phyloP scores from a whole-genome alignment of 2,888 invertebrate species.

The Tillus elongatus region DNA sequence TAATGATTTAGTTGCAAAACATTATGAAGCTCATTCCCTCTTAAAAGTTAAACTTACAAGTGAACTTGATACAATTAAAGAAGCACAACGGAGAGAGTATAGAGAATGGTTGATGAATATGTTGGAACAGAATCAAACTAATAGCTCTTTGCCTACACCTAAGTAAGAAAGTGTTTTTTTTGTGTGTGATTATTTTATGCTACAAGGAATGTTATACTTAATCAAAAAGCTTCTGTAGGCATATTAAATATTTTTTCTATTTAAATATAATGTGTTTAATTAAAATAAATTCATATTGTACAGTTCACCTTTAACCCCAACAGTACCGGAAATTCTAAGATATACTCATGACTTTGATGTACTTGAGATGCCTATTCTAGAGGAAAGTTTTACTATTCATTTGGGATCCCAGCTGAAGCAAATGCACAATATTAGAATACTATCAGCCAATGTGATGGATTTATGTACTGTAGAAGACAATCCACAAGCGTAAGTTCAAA shows the following conservation, averaged over 20 bases:
- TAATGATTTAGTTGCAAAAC: constrained; percentile 70
- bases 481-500: constrained; percentile 28
- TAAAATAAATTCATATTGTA: constrained; percentile 14
- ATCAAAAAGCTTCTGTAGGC: constrained; percentile 19
- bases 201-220: too few species aligned
- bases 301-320: constrained; percentile 43
- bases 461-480: constrained; percentile 52
- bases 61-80: constrained; percentile 73
- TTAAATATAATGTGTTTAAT: constrained; percentile 5
- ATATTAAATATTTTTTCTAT: constrained; percentile 6
- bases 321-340: constrained; percentile 22
- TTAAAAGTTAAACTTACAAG: constrained; percentile 80
- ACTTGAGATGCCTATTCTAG: constrained; percentile 44
- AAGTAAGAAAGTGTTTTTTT: constrained; percentile 38
- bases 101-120: constrained; percentile 82
- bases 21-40: constrained; percentile 75
- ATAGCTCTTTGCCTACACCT: constrained; percentile 46
- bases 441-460: constrained; percentile 77
- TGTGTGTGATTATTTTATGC: not conserved
- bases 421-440: constrained; percentile 92
- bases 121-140: constrained; percentile 60
- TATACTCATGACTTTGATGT: constrained; percentile 17
- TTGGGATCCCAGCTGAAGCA: constrained; percentile 96
- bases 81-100: constrained; percentile 79
- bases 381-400: constrained; percentile 97